A percentile compares a stretch with the other conserved stretches of the same genome.
phyloP scores from a whole-genome alignment of 2,888 invertebrate species.

The Pollenia amentaria region DNA sequence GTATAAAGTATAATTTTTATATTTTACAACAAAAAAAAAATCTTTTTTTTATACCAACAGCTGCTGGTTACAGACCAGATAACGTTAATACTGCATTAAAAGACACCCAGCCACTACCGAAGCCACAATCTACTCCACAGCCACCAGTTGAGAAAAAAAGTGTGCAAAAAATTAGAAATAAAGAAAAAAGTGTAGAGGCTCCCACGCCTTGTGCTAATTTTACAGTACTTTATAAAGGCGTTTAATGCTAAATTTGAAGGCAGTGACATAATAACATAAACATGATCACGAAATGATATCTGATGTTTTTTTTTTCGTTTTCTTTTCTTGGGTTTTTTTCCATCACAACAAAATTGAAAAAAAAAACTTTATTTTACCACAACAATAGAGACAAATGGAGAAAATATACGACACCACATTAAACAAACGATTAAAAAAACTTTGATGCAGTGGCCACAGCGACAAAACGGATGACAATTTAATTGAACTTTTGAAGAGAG shows the following conservation, averaged over 20 bases:
- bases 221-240: constrained; percentile 73
- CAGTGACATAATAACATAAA: constrained; percentile 74
- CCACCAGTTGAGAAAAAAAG: constrained; percentile 12
- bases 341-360: background rate
- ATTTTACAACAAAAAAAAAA: constrained; percentile 38
- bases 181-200: constrained; percentile 75
- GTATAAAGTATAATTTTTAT: constrained; percentile 46
- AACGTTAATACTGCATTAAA: constrained; percentile 53
- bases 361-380: constrained; percentile 15
- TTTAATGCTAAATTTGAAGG: constrained; percentile 72
- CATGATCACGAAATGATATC: constrained; percentile 73
- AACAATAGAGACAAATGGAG: constrained; percentile 41
- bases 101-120: constrained; percentile 41
- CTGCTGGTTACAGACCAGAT: constrained; percentile 53
- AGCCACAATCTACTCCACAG: constrained; percentile 26
- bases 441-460: background rate
- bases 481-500: background rate
- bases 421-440: constrained; percentile 12
- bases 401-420: background rate
- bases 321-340: constrained; percentile 6
- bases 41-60: constrained; percentile 44
- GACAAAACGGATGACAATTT: constrained; percentile 11
- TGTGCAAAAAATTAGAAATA: constrained; percentile 62
- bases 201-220: constrained; percentile 83
- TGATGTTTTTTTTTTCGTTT: constrained; percentile 18